phyloP scores from a whole-genome alignment of 2,888 invertebrate species.

The Diaphora mendica region DNA sequence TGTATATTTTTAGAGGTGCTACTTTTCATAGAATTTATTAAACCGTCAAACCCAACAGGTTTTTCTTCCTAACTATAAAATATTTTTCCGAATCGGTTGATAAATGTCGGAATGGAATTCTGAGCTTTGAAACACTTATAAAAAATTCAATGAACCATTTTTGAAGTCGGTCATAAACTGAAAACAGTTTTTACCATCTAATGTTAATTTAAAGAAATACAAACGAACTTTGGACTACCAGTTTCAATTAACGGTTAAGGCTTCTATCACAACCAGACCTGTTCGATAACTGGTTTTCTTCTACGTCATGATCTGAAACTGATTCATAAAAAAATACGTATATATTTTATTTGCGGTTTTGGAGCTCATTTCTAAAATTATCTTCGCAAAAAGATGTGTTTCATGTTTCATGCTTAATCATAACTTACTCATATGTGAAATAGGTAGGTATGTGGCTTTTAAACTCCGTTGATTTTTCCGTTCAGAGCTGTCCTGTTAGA shows the following conservation, averaged over 20 bases:
- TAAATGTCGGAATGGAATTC: not conserved
- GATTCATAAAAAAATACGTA: not conserved
- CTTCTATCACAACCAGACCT: not conserved
- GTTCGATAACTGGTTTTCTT: not conserved
- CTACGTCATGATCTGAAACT: conserved; percentile 2
- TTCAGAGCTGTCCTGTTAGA: not conserved
- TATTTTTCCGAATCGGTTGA: not conserved
- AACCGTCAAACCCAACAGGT: too few species aligned
- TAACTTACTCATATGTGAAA: not conserved
- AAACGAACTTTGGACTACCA: not conserved
- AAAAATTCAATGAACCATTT: too few species aligned
- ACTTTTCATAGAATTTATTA: too few species aligned
- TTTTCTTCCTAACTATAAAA: too few species aligned
- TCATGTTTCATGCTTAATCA: not conserved
- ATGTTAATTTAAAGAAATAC: not conserved
- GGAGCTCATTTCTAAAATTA: not conserved
- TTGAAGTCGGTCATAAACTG: not conserved
- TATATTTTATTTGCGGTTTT: not conserved
- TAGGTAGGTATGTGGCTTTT: not conserved
- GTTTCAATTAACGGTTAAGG: not conserved
- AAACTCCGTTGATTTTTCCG: not conserved
- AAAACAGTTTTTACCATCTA: not conserved
- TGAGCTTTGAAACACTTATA: not conserved
- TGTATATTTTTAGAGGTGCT: too few species aligned
- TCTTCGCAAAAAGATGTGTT: not conserved